Evolutionary conservation across 2,888 invertebrate species (phyloP), one percentile per base, ranked within the genome.

Genomic region (Blera fallax): DNA sequence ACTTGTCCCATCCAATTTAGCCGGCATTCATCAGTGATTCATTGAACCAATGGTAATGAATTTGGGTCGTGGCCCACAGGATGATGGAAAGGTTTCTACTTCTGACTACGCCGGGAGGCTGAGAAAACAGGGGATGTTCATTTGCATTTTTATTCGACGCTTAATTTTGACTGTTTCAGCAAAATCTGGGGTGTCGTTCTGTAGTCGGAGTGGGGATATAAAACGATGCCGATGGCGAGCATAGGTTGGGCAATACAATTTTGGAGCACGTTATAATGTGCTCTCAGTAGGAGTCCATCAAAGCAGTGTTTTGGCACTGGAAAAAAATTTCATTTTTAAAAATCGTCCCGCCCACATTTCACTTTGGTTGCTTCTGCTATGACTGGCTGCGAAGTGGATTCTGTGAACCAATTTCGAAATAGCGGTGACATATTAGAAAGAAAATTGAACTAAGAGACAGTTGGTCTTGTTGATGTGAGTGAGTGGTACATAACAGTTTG

Each of bases 131-230:
- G 48, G 18, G 21, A n/a, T 18, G 11, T n/a, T 70, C 56, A 70
- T 70, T 70, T 70, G 43, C 69, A 70, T 70, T 70, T 45, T 43
- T 43, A 48, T 56, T 70, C 18, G 54, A 43, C 27, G 18, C 43
- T 24, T 69, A 43, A 43, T 43, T 56, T 29, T n/a, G 62, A 27
- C 43, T 18, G 18, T 21, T 58, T 37, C 56, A 34, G 56, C 32
- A 4, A 16, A 58, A 58, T 2, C 5, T 34, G 56, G 34, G 16
- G 24, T 58, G 24, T n/a, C n/a, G 10, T 24, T 21, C n/a, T 3
- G 16, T 2, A 10, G 10, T 2, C 16, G 1, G 16, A 43, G 43
- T 14, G 6, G 43, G 14, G 4, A 10, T 3, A 18, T 45, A 2
- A 45, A 18, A 8, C 7, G 18, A 45, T n/a, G n/a, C n/a, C n/a